Percentiles rank a stretch among this genome's conserved stretches.
Conservation (phyloP, 2,113 vertebrate genomes). For the Haemorhous mexicanus region DNA sequence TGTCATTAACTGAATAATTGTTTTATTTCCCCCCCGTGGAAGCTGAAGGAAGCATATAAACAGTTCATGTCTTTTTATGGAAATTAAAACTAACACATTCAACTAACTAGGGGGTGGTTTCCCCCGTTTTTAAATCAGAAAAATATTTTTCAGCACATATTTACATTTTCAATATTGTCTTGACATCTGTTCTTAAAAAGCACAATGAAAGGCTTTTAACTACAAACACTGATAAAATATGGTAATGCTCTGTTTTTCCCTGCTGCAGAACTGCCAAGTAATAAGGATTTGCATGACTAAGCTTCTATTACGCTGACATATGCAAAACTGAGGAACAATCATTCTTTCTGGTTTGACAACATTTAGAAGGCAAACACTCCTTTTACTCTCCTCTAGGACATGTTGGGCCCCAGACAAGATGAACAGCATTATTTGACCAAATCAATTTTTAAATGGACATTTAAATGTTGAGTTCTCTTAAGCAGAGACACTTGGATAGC, state of each 20-base stretch:
- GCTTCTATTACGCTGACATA: constrained; percentile 66
- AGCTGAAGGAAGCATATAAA: constrained; percentile 14
- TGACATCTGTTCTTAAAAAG: constrained; percentile 69
- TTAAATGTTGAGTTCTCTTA: constrained; percentile 46
- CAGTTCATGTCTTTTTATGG: constrained; percentile 30
- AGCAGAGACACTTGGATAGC: background rate
- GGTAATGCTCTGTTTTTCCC: constrained; percentile 29
- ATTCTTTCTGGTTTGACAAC: constrained; percentile 53
- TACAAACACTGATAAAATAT: constrained; percentile 67
- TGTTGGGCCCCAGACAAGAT: constrained; percentile 9
- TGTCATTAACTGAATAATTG: background rate
- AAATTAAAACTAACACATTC: constrained; percentile 46
- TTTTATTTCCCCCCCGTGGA: background rate
- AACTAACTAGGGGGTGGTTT: constrained; percentile 1
- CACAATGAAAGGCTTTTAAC: constrained; percentile 65
- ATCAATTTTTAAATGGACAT: constrained; percentile 14
- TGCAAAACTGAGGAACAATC: constrained; percentile 56
- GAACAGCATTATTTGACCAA: background rate
- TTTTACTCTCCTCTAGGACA: constrained; percentile 22
- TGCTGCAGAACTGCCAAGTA: constrained; percentile 60
- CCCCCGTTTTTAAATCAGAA: constrained; percentile 36
- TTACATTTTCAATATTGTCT: constrained; percentile 55
- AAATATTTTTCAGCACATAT: constrained; percentile 47
- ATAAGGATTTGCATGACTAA: constrained; percentile 76
- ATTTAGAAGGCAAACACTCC: constrained; percentile 57